Evolutionary conservation across 2,113 vertebrate genomes (phyloP).

Genomic region (Microcebus murinus): DNA sequence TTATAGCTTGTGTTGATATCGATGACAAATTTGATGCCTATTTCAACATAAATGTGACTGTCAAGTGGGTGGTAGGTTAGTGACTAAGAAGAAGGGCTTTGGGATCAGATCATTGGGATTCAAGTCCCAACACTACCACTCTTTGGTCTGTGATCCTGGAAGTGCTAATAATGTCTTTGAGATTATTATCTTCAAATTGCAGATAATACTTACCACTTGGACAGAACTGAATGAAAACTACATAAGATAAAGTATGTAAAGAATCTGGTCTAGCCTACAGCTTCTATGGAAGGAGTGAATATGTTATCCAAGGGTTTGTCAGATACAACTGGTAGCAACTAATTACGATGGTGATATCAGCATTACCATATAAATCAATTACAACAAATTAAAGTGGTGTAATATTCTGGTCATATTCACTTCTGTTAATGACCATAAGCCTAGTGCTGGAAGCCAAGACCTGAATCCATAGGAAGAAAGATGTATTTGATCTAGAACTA

Average conservation of each 20-base stretch:
- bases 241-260: neutral
- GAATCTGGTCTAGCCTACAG: neutral
- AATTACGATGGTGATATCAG: constrained; percentile 48
- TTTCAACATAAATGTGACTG: neutral
- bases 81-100: neutral
- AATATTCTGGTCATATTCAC: constrained; percentile 29
- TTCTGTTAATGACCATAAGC: neutral
- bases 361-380: constrained; percentile 33
- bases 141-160: neutral
- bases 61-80: neutral
- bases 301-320: constrained; percentile 23
- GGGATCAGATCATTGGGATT: neutral
- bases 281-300: neutral
- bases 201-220: neutral
- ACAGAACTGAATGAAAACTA: neutral
- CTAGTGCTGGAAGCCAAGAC: neutral
- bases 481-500: neutral
- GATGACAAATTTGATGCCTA: neutral
- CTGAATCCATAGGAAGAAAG: constrained; percentile 30
- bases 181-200: neutral
- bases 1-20: neutral
- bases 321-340: constrained; percentile 34
- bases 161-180: neutral
- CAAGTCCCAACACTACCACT: neutral
- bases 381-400: constrained; percentile 31